Conservation (phyloP, 2,113 vertebrate species). For the Corvus moneduloides region DNA sequence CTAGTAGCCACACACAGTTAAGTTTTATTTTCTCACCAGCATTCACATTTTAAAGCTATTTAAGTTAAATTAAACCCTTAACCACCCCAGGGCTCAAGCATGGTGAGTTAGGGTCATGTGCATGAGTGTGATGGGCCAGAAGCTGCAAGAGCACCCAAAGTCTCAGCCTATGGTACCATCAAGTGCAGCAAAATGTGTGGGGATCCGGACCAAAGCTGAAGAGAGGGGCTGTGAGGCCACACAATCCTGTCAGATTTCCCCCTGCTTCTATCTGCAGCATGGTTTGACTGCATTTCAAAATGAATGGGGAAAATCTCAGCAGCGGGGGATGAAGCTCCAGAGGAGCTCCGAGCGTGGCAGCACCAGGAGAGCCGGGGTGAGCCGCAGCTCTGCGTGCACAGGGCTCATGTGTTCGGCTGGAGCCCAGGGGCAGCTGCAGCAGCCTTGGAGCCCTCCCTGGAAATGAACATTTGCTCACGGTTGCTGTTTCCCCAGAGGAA, state of each 20-base stretch:
- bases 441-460: not conserved
- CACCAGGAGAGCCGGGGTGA: not conserved
- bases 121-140: not conserved
- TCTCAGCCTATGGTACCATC: not conserved
- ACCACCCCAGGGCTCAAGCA: not conserved
- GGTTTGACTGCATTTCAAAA: not conserved
- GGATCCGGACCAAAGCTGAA: not conserved
- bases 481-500: not conserved
- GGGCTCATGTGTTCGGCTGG: not conserved
- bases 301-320: not conserved
- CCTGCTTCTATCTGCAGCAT: not conserved
- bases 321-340: not conserved
- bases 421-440: not conserved
- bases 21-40: not conserved
- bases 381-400: not conserved
- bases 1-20: not conserved
- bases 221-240: not conserved
- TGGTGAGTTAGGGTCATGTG: fast-evolving
- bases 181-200: fast-evolving
- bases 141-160: not conserved
- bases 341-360: not conserved
- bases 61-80: not conserved
- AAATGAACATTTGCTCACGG: not conserved
- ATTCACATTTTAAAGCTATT: not conserved
- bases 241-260: too few relatives aligned